A percentile compares a stretch with the other conserved stretches of the same genome.
phyloP scores from a whole-genome alignment of 1,140 invertebrate genomes.

The Aricia agestis region DNA sequence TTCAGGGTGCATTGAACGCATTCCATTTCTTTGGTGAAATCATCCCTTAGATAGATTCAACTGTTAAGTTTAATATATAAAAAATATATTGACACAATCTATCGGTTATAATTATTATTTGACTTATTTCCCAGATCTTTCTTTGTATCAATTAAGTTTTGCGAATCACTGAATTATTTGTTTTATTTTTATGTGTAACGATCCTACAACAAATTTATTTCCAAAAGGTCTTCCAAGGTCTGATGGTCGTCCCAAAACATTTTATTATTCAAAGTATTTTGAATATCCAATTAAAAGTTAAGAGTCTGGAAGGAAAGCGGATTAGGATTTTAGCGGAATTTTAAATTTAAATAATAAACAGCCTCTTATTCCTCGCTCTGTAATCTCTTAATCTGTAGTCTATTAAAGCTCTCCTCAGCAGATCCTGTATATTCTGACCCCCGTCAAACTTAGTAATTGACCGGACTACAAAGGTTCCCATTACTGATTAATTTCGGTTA shows the following conservation, averaged over 20 bases:
- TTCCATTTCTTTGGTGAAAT: too few relatives aligned
- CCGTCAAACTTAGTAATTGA: not conserved
- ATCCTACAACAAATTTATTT: not conserved
- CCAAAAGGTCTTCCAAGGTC: too few relatives aligned
- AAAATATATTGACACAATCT: too few relatives aligned
- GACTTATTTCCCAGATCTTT: too few relatives aligned
- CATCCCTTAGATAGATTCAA: too few relatives aligned
- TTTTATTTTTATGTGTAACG: too few relatives aligned
- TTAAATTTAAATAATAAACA: constrained; percentile 3
- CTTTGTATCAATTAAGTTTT: too few relatives aligned
- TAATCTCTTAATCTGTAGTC: constrained; percentile 8
- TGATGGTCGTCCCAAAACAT: not conserved
- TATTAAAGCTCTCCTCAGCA: not conserved
- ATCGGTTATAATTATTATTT: too few relatives aligned
- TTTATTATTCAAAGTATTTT: not conserved
- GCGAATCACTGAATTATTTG: too few relatives aligned
- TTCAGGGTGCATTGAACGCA: too few relatives aligned
- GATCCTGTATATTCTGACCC: not conserved
- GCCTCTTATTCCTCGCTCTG: not conserved
- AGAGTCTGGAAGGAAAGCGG: not conserved
- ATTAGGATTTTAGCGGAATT: not conserved
- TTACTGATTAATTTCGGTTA: not conserved
- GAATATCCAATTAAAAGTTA: not conserved
- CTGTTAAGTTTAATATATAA: too few relatives aligned
- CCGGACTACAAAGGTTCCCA: not conserved